These are phyloP conservation scores for Drosophila nikananu DNA, from an alignment of 1,140 invertebrate species.

Conservation along the genomic window DNA sequence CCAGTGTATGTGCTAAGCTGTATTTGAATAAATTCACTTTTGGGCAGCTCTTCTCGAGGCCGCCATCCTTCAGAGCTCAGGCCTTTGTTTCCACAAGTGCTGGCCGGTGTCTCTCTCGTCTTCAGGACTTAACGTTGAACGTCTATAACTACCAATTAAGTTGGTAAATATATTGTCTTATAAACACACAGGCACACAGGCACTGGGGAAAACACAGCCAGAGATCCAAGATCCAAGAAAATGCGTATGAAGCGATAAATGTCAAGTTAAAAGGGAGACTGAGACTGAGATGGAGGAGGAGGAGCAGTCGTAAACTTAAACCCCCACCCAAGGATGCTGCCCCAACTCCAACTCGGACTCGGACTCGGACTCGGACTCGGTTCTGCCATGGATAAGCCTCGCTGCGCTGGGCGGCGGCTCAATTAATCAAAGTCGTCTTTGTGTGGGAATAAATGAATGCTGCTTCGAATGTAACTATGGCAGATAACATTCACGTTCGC, in stretches of 20 bases:
- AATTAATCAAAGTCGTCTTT: conserved; percentile 76
- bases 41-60: neutral
- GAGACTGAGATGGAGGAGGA: neutral
- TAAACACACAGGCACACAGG: conserved; percentile 53
- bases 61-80: conserved; percentile 27
- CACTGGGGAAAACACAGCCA: neutral
- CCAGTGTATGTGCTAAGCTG: neutral
- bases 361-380: neutral
- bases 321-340: conserved; percentile 1
- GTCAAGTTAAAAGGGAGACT: conserved; percentile 68
- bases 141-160: conserved; percentile 81
- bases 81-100: conserved; percentile 29
- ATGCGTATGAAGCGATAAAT: conserved; percentile 78
- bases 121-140: conserved; percentile 46
- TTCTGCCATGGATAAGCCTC: conserved; percentile 3
- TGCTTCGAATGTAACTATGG: conserved; percentile 44
- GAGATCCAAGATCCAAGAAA: conserved; percentile 22
- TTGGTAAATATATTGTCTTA: conserved; percentile 69
- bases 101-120: neutral
- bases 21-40: conserved; percentile 24
- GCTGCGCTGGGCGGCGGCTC: conserved; percentile 37
- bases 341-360: neutral
- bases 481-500: conserved; percentile 61
- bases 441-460: conserved; percentile 46
- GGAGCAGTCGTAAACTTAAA: conserved; percentile 42